Evolutionary conservation across 92 coral and sea anemone genomes (phyloP).

Genomic region (Epizoanthus illoricatus): DNA sequence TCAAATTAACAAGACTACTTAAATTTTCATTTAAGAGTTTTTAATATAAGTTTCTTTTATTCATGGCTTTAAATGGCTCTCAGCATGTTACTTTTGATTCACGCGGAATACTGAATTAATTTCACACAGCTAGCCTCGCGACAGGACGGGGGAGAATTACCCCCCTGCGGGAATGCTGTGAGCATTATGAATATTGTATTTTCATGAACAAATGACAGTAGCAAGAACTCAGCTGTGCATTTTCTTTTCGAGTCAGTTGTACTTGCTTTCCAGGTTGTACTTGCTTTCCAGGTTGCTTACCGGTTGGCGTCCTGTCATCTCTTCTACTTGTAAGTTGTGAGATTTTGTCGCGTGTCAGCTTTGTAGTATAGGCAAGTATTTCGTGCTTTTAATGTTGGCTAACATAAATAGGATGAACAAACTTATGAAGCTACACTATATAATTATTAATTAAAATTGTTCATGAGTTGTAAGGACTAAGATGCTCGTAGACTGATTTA

Average conservation of each 20-base stretch:
- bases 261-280: constrained; percentile 1
- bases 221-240: neutral
- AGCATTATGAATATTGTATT: neutral
- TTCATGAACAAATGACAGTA: constrained; percentile 2
- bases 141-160: neutral
- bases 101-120: neutral
- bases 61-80: neutral
- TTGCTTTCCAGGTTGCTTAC: neutral
- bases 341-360: constrained; percentile 13
- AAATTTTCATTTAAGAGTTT: no score
- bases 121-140: constrained; percentile 10
- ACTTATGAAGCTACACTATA: no score
- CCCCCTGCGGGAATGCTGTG: neutral
- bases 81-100: neutral
- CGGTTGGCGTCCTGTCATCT: neutral
- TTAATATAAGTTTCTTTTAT: neutral
- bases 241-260: neutral
- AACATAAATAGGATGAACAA: no score
- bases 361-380: neutral
- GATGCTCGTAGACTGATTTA: no score
- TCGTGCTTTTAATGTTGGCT: no score
- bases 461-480: no score
- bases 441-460: no score
- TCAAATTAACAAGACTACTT: no score
- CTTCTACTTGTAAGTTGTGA: neutral